These are phyloP conservation scores for Spilarctia lutea DNA, from an alignment of 2,888 invertebrate genomes.

Conservation along the genomic window DNA sequence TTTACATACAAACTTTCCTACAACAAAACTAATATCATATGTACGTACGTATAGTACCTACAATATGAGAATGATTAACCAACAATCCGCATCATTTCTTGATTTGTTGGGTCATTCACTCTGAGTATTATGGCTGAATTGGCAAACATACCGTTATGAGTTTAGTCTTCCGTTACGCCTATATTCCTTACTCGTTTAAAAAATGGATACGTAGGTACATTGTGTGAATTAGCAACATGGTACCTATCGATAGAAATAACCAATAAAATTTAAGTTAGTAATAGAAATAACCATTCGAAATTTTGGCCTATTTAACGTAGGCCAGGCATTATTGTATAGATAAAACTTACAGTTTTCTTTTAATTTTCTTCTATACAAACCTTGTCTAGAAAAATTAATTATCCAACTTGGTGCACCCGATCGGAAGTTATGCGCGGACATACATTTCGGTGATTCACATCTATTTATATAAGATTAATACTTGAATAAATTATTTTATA, in stretches of 20 bases:
- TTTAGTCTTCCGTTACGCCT: conserved; percentile 57
- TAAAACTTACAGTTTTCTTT: too few species aligned
- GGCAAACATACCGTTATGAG: conserved; percentile 78
- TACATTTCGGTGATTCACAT: too few species aligned
- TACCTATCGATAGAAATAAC: not conserved
- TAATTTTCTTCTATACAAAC: too few species aligned
- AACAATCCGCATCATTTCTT: conserved; percentile 51
- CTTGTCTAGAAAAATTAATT: too few species aligned
- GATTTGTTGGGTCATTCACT: conserved; percentile 76
- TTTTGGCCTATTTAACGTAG: too few species aligned
- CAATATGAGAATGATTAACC: conserved; percentile 48
- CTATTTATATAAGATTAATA: too few species aligned
- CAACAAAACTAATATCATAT: not conserved
- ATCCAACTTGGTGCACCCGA: too few species aligned
- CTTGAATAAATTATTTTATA: too few species aligned
- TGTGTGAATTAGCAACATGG: not conserved
- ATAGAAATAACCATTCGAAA: too few species aligned
- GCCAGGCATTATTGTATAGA: too few species aligned
- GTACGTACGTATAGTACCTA: conserved; percentile 14
- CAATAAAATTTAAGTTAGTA: too few species aligned
- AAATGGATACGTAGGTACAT: not conserved
- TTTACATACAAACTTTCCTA: not conserved
- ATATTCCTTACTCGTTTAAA: conserved; percentile 12
- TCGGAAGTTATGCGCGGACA: too few species aligned
- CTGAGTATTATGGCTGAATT: conserved; percentile 72